phyloP scores from a whole-genome alignment of 2,113 vertebrate genomes.

The Struthidea cinerea region DNA sequence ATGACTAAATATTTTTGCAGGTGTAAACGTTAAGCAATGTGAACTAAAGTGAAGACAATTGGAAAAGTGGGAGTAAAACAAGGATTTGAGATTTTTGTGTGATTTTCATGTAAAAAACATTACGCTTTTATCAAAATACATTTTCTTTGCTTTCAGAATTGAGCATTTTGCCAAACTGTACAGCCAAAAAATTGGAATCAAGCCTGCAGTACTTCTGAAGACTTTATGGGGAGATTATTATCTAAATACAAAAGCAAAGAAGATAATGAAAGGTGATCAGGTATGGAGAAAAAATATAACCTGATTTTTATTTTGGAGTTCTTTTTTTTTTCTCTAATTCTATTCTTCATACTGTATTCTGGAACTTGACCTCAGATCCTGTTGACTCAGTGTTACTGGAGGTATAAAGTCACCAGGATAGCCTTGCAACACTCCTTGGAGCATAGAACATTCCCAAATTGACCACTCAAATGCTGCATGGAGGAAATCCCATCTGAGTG shows the following conservation, averaged over 20 bases:
- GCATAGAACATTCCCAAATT: background rate
- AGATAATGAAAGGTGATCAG: conserved; percentile 94
- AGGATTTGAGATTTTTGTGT: background rate
- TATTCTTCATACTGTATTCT: background rate
- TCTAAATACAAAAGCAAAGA: conserved; percentile 90
- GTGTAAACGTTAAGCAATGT: background rate
- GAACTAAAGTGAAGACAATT: background rate
- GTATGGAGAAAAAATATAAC: conserved; percentile 61
- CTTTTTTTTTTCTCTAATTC: background rate
- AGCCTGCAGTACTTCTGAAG: conserved; percentile 81
- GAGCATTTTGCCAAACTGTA: conserved; percentile 91
- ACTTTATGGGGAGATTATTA: conserved; percentile 97
- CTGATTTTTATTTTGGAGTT: background rate
- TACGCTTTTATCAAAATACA: background rate
- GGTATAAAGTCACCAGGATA: background rate
- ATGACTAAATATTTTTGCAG: background rate
- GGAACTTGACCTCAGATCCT: background rate
- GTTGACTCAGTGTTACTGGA: background rate
- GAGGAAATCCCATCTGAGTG: background rate
- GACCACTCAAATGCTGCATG: background rate
- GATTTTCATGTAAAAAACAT: background rate
- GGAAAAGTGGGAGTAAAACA: background rate
- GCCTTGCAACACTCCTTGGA: background rate
- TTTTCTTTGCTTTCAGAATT: conserved; percentile 76
- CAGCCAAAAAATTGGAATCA: conserved; percentile 90